phyloP scores from a whole-genome alignment of 2,797 vertebrate species.

The Myripristis murdjan region DNA sequence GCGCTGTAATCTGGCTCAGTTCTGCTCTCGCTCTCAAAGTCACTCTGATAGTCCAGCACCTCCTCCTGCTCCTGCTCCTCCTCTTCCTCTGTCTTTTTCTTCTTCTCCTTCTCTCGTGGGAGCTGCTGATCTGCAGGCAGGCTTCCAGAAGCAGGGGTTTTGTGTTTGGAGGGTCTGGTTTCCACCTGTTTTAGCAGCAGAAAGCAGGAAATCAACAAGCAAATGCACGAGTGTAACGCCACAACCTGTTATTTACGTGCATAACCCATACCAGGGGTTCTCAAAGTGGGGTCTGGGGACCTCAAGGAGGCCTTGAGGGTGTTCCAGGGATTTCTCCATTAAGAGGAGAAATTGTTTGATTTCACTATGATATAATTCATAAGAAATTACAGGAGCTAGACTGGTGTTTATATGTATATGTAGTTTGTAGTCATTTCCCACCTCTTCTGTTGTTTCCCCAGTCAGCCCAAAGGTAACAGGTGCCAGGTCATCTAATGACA shows the following conservation, averaged over 20 bases:
- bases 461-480: slow-evolving; percentile 55
- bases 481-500: slow-evolving; percentile 89
- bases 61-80: slow-evolving; percentile 17
- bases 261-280: no score
- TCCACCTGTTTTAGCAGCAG: slow-evolving; percentile 30
- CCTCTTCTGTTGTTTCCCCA: slow-evolving; percentile 56
- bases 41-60: slow-evolving; percentile 63
- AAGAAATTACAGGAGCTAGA: no score
- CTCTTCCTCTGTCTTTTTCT: background rate
- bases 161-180: background rate
- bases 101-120: background rate
- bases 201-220: background rate
- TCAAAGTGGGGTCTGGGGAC: no score
- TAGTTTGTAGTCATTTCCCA: slow-evolving; percentile 40
- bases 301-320: no score
- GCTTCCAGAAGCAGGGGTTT: background rate
- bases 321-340: no score
- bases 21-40: slow-evolving; percentile 72
- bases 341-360: no score
- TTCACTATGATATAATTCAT: no score
- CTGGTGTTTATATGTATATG: background rate
- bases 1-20: slow-evolving; percentile 46
- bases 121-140: background rate
- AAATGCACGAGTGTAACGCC: slow-evolving; percentile 19
- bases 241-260: no score